Evolutionary conservation across 2,797 vertebrate genomes (phyloP).

Genomic region (Triplophysa bombifrons): DNA sequence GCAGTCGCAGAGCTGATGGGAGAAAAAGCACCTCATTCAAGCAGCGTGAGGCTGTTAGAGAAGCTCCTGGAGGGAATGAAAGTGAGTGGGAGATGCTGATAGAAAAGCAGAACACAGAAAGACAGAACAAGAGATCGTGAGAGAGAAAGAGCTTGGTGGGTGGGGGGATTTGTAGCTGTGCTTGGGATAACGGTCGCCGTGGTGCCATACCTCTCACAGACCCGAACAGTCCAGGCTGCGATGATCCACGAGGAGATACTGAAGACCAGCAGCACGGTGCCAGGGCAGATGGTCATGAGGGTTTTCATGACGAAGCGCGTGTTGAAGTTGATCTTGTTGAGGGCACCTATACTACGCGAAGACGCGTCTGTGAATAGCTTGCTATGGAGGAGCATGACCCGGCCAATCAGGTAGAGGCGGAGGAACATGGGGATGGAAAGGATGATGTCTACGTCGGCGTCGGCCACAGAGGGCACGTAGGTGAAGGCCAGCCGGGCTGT

Average conservation of each 20-base stretch:
- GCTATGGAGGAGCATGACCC: conserved; percentile 94
- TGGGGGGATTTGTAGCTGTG: conserved; percentile 34
- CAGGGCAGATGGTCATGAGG: conserved; percentile 95
- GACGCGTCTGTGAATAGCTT: conserved; percentile 95
- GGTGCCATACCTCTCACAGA: conserved; percentile 88
- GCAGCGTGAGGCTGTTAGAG: conserved; percentile 59
- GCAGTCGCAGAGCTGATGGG: conserved; percentile 64
- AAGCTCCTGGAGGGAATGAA: conserved; percentile 48
- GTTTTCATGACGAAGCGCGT: conserved; percentile 97
- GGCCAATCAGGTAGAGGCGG: conserved; percentile 92
- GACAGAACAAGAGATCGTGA: conserved; percentile 48
- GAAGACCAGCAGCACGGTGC: conserved; percentile 92
- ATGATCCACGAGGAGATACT: conserved; percentile 97
- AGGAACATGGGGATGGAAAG: conserved; percentile 97
- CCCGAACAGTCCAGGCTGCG: conserved; percentile 93
- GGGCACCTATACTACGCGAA: conserved; percentile 91
- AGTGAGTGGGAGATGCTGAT: conserved; percentile 58
- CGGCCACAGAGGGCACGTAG: conserved; percentile 85
- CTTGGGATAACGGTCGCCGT: conserved; percentile 13
- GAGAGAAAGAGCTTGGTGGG: conserved; percentile 14
- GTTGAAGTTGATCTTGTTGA: conserved; percentile 98
- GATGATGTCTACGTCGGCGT: conserved; percentile 91
- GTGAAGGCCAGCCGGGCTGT: conserved; percentile 90
- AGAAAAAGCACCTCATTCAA: conserved; percentile 46
- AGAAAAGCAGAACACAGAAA: conserved; percentile 57